These are phyloP conservation scores for Octomys mimax DNA, from an alignment of 2,797 vertebrate species.

Conservation along the genomic window DNA sequence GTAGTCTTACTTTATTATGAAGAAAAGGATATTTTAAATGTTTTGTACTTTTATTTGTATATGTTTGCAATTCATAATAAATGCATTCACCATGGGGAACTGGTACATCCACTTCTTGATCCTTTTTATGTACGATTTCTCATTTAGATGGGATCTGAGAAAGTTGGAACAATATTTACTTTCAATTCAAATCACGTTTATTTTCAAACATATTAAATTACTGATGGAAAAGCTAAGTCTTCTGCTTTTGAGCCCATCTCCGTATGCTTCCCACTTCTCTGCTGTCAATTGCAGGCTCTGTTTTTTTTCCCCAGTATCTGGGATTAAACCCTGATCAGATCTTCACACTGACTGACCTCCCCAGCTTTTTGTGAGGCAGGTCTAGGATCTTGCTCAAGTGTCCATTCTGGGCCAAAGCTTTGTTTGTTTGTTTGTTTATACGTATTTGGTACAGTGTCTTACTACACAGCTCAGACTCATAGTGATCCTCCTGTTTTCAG, in stretches of 20 bases:
- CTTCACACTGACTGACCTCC: background rate
- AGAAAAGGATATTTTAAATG: background rate
- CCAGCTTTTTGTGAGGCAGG: background rate
- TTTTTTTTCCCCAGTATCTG: background rate
- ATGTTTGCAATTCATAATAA: background rate
- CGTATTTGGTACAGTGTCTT: too few species aligned
- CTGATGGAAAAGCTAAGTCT: background rate
- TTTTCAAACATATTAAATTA: background rate
- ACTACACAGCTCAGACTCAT: too few species aligned
- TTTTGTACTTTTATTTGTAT: background rate
- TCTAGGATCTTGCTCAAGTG: background rate
- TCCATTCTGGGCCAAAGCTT: too few species aligned
- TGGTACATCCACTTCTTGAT: background rate
- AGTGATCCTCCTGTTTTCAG: too few species aligned
- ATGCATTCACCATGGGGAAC: background rate
- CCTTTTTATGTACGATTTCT: background rate
- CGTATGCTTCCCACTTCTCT: rapidly evolving
- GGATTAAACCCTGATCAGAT: background rate
- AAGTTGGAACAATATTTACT: background rate
- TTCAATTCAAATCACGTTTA: slow-evolving; percentile 28
- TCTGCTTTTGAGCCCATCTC: background rate
- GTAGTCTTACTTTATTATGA: background rate
- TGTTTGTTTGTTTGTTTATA: too few species aligned
- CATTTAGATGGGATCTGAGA: background rate
- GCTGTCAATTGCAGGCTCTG: background rate